These are phyloP conservation scores for Drosophila siamana DNA, from an alignment of 2,888 invertebrate genomes.

Conservation along the genomic window DNA sequence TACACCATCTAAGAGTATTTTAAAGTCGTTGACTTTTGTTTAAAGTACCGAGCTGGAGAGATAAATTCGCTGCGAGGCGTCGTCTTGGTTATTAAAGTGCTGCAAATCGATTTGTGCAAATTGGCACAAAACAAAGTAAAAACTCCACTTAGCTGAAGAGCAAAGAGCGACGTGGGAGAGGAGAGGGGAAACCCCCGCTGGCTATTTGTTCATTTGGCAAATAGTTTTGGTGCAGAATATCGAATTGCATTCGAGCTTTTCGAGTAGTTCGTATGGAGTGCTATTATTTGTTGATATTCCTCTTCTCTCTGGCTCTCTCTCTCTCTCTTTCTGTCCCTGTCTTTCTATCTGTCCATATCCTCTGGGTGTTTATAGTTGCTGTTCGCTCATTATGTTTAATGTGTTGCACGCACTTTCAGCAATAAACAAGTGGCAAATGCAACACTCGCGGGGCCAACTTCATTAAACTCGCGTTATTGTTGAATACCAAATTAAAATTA, in stretches of 20 bases:
- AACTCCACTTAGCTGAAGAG: slow-evolving; percentile 5
- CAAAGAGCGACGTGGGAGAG: background rate
- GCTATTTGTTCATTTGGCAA: slow-evolving; percentile 53
- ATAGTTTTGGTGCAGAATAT: slow-evolving; percentile 49
- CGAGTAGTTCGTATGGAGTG: slow-evolving; percentile 47
- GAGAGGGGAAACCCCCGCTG: background rate
- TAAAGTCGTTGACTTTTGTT: slow-evolving; percentile 4
- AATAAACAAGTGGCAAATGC: slow-evolving; percentile 46
- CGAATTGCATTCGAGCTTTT: slow-evolving; percentile 41
- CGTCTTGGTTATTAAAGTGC: slow-evolving; percentile 24
- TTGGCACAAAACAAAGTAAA: slow-evolving; percentile 6
- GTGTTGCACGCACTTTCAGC: slow-evolving; percentile 36
- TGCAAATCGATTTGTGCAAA: slow-evolving; percentile 27
- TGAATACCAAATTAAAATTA: slow-evolving; percentile 53
- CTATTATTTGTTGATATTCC: slow-evolving; percentile 13
- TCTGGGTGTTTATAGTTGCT: slow-evolving; percentile 31
- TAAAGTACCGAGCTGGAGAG: background rate
- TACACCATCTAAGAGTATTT: slow-evolving; percentile 20
- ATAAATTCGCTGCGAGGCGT: slow-evolving; percentile 13
- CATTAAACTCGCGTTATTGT: slow-evolving; percentile 61
- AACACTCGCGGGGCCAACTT: slow-evolving; percentile 34
- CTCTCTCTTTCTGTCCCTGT: background rate
- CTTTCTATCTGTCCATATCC: slow-evolving; percentile 21
- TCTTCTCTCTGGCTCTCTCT: background rate
- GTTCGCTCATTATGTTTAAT: slow-evolving; percentile 69